Conservation (phyloP, 2,113 vertebrate species). For the Anarrhichthys ocellatus region DNA sequence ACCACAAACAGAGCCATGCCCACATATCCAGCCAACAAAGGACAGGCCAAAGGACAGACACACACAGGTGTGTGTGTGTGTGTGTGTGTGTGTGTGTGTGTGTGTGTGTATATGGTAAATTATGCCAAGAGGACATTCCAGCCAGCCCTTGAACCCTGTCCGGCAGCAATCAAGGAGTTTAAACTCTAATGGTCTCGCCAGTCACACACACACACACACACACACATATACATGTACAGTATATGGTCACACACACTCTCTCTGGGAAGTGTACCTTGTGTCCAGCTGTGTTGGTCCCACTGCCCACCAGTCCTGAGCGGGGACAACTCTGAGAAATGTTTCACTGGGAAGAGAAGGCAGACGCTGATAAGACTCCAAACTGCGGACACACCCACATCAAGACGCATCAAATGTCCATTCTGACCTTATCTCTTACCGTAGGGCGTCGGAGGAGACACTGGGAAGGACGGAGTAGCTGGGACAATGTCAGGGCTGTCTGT, state of each 20-base stretch:
- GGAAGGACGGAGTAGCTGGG: slow-evolving; percentile 85
- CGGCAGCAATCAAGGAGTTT: slow-evolving; percentile 45
- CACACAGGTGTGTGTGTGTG: slow-evolving; percentile 10
- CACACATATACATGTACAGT: not conserved
- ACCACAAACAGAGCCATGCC: slow-evolving; percentile 42
- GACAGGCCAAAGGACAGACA: not conserved
- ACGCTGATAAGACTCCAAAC: slow-evolving; percentile 44
- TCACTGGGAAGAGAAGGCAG: slow-evolving; percentile 69
- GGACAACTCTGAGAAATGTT: slow-evolving; percentile 72
- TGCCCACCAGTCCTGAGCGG: slow-evolving; percentile 43
- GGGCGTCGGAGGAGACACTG: slow-evolving; percentile 86
- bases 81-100: slow-evolving; percentile 22
- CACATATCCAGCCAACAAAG: slow-evolving; percentile 39
- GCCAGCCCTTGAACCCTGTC: slow-evolving; percentile 51
- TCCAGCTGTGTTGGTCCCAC: slow-evolving; percentile 71
- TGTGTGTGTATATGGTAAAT: slow-evolving; percentile 16
- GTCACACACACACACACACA: slow-evolving; percentile 17
- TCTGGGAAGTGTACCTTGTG: slow-evolving; percentile 73
- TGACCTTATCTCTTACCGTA: slow-evolving; percentile 83
- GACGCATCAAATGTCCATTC: not conserved
- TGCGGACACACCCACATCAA: slow-evolving; percentile 9
- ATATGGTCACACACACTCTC: slow-evolving; percentile 11
- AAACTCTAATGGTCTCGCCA: slow-evolving; percentile 25
- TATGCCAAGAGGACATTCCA: slow-evolving; percentile 60
- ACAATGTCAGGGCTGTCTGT: slow-evolving; percentile 64